Evolutionary conservation across 1,140 invertebrate genomes (phyloP).

Genomic region (Scaptomyza montana): DNA sequence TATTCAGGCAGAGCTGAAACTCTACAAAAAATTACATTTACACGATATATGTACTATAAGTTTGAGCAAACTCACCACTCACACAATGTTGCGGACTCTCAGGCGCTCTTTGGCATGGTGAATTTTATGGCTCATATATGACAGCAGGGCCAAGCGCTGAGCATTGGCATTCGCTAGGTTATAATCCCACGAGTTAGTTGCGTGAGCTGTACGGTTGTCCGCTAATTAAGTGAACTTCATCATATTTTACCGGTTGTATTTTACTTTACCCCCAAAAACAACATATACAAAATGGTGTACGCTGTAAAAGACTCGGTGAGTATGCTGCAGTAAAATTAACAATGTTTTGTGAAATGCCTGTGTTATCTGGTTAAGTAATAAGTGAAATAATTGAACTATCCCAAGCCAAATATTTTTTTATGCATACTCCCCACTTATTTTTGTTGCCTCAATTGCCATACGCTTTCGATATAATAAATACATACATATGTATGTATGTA

Average conservation of each 20-base stretch:
- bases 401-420: constrained; percentile 1
- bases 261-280: constrained; percentile 15
- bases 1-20: not conserved
- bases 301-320: constrained; percentile 73
- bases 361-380: constrained; percentile 40
- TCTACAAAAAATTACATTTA: not conserved
- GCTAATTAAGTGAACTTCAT: constrained; percentile 67
- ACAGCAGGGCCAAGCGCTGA: constrained; percentile 11
- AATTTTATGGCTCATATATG: constrained; percentile 9
- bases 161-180: constrained; percentile 39
- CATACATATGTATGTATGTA: not conserved
- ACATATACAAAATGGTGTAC: constrained; percentile 71
- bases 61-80: not conserved
- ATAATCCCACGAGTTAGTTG: constrained; percentile 43
- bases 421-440: constrained; percentile 13
- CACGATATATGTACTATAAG: not conserved
- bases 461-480: constrained; percentile 26
- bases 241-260: constrained; percentile 54
- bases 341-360: not conserved
- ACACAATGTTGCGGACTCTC: not conserved
- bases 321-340: constrained; percentile 10
- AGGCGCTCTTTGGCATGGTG: constrained; percentile 20
- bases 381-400: constrained; percentile 15
- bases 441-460: constrained; percentile 33
- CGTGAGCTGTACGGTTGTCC: constrained; percentile 30